These are phyloP conservation scores for Anolis sagrei DNA, from an alignment of 2,113 vertebrate genomes.

Conservation along the genomic window DNA sequence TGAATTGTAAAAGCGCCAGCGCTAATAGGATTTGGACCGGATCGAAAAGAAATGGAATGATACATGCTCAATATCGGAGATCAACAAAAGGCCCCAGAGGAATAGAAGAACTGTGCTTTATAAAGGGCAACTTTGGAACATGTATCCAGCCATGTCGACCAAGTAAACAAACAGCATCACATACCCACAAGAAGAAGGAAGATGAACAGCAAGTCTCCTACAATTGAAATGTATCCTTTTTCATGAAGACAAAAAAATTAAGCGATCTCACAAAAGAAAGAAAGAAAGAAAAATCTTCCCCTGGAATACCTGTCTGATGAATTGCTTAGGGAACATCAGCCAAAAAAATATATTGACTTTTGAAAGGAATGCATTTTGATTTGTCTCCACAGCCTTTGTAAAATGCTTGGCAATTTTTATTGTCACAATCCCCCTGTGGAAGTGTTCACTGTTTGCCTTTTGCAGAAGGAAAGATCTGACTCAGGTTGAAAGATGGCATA, in stretches of 20 bases:
- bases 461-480: background rate
- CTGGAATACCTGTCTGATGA: background rate
- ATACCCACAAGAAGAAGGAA: background rate
- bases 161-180: background rate
- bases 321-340: background rate
- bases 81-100: background rate
- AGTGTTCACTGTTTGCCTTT: background rate
- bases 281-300: background rate
- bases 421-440: background rate
- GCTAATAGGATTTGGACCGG: conserved; percentile 43
- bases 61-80: background rate
- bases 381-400: background rate
- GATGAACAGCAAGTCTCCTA: background rate
- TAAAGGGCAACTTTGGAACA: background rate
- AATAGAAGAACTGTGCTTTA: background rate
- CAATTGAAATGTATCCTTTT: background rate
- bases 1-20: conserved; percentile 35
- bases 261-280: rapidly evolving
- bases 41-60: conserved; percentile 7
- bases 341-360: conserved; percentile 5
- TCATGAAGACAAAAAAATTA: background rate
- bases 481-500: background rate
- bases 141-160: rapidly evolving
- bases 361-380: background rate
- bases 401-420: background rate